Percentiles rank a stretch among this genome's conserved stretches.
These are phyloP conservation scores for Smittia sp. DNA, from an alignment of 2,888 invertebrate genomes.

Conservation along the genomic window DNA sequence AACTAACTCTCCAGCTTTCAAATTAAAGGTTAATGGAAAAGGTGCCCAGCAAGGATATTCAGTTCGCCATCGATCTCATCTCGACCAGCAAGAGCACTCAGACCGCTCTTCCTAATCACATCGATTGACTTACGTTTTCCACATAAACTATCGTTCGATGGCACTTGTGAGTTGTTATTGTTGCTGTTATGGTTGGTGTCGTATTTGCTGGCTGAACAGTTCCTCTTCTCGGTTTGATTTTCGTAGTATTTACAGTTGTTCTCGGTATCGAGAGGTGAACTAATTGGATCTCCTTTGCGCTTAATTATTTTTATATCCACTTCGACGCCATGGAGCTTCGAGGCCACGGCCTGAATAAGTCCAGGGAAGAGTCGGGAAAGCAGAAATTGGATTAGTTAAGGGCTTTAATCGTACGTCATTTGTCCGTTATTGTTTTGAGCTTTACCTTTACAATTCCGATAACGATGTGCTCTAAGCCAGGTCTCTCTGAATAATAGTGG, in stretches of 20 bases:
- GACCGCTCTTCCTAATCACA: no score
- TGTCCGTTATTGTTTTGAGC: neutral
- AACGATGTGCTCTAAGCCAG: constrained; percentile 91
- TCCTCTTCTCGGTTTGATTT: neutral
- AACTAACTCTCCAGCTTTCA: no score
- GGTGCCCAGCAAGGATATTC: no score
- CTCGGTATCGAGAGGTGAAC: constrained; percentile 43
- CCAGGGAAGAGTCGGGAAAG: constrained; percentile 5
- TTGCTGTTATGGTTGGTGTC: constrained; percentile 21
- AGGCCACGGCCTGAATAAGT: constrained; percentile 78
- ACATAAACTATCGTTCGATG: constrained; percentile 6
- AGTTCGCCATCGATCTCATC: no score
- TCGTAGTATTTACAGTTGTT: constrained; percentile 25
- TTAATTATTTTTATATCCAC: constrained; percentile 88
- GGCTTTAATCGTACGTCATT: no score
- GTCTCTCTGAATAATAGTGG: constrained; percentile 94
- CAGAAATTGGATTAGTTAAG: constrained; percentile 18
- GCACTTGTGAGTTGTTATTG: constrained; percentile 13
- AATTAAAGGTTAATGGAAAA: no score
- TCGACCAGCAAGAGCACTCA: no score
- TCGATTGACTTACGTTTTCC: no score
- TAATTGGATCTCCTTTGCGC: constrained; percentile 69
- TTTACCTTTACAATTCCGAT: constrained; percentile 93
- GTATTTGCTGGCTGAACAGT: constrained; percentile 5
- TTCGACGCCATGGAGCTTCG: constrained; percentile 87